phyloP scores from a whole-genome alignment of 2,113 vertebrate genomes.

The Epinephelus moara region DNA sequence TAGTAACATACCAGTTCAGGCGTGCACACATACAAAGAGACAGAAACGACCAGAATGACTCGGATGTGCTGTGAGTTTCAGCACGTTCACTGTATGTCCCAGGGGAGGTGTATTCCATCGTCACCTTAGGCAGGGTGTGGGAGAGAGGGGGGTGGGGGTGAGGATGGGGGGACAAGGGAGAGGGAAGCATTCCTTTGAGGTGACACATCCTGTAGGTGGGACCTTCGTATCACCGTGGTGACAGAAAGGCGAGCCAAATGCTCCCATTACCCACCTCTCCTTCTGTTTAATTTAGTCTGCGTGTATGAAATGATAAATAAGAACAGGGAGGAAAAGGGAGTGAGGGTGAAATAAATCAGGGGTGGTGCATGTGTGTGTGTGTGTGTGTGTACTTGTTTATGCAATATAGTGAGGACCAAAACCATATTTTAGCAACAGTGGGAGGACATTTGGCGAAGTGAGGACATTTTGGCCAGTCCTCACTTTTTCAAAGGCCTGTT shows the following conservation, averaged over 20 bases:
- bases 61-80: constrained; percentile 50
- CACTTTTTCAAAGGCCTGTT: too few relatives aligned
- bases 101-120: constrained; percentile 42
- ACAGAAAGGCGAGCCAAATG: constrained; percentile 75
- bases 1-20: neutral
- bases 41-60: neutral
- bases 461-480: too few relatives aligned
- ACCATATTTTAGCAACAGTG: too few relatives aligned
- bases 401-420: too few relatives aligned
- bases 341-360: neutral
- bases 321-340: constrained; percentile 50
- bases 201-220: constrained; percentile 81
- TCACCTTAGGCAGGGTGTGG: constrained; percentile 34
- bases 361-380: neutral
- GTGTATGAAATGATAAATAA: constrained; percentile 40
- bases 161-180: neutral
- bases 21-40: neutral
- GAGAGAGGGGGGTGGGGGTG: neutral
- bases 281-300: constrained; percentile 44
- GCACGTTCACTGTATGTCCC: constrained; percentile 67
- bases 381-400: constrained; percentile 1
- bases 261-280: constrained; percentile 62
- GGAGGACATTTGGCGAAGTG: too few relatives aligned
- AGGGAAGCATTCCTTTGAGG: constrained; percentile 74
- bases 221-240: constrained; percentile 64